Base-by-base conservation (phyloP, 2,797 vertebrate species). In the Fratercula arctica region DNA sequence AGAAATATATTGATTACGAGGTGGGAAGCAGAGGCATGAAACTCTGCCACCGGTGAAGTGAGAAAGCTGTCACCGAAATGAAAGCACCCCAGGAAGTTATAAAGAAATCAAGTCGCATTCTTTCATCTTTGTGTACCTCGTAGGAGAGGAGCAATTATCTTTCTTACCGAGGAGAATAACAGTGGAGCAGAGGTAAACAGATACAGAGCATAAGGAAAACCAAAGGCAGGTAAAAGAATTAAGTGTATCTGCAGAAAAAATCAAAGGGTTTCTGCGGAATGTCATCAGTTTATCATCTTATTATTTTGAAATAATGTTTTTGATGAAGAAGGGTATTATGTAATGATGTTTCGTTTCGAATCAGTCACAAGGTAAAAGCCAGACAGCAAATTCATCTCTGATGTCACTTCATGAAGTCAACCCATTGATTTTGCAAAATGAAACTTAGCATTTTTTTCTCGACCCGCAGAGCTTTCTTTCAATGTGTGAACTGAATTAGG, bases 31-130 rank as follows among this genome's bases (percentile, higher is more conserved):
- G 18, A 50, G 41, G 17, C 67, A 48, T 0, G 4, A 64, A 72
- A 48, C 18, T 18, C 25, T 33, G 61, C 13, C 15, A 33, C 14
- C 35, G 0, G 0, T 14, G 33, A 39, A 43, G 18, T 33, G 24
- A 85, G 41, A 69, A 93, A 85, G 31, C 31, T 64, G 50, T 37
- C 31, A 14, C 31, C 26, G 45, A 61, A 54, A 43, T 35, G 33
- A 76, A 57, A 66, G 35, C 29, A 31, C 9, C 25, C 9, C 19
- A 13, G 56, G 59, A 73, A 87, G 51, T 33, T 48, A 14, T 37
- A 26, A 81, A 80, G 48, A 35, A 15, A 72, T 25, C 53, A 77
- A 35, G 24, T 54, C 14, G 3, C 50, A 6, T 60, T 46, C 79
- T 41, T 83, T 77, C 51, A 21, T 80, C 66, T 67, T 60, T 41